Base-by-base conservation (phyloP, 1,140 invertebrate genomes). In the Aphelinus atriplicis region DNA sequence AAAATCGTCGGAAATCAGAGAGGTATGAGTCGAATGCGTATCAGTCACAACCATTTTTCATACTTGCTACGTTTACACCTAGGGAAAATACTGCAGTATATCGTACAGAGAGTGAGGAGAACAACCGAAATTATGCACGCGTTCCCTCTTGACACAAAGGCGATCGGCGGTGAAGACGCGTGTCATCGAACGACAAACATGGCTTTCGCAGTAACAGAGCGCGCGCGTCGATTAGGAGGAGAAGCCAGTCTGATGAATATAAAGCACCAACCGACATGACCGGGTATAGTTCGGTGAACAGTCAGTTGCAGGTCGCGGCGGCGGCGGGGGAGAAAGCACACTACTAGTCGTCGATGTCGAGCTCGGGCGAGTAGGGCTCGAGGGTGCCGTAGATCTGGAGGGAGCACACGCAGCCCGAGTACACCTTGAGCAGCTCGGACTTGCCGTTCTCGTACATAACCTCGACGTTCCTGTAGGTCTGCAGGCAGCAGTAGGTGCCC, bases 391-490 rank as follows among this genome's bases (percentile, higher is more conserved):
- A 73, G 53, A 58, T 73, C 56, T 67, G 66, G 0, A 76, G 48
- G 3, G 79, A 75, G 48, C 80, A 84, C 0, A 84, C 78, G 60
- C 81, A 84, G 3, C 82, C 82, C 1, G 79, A 77, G 60, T 72
- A 78, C 26, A 81, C 61, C 7, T 71, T 81, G 1, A 80, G 55
- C 1, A 2, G 57, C 43, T 58, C 61, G 1, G 2, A 69, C 1
- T 62, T 50, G 0, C 51, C 71, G 9, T 67, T 45, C 7, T 51
- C 71, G 61, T 80, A 79, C n/a, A 45, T 53, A 1, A 81, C 70
- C 1, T 78, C 63, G 71, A 83, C 64, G 1, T 75, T 43, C 1
- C 53, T 68, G 62, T 80, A 83, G 0, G 78, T 82, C 57, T 83
- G 82, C 5, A 80, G 60, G 64, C 82, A 83, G 66, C 78, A 80